A percentile compares a stretch with the other conserved stretches of the same genome.
Evolutionary conservation across 2,888 invertebrate genomes (phyloP).

Genomic region (Elegia similella): DNA sequence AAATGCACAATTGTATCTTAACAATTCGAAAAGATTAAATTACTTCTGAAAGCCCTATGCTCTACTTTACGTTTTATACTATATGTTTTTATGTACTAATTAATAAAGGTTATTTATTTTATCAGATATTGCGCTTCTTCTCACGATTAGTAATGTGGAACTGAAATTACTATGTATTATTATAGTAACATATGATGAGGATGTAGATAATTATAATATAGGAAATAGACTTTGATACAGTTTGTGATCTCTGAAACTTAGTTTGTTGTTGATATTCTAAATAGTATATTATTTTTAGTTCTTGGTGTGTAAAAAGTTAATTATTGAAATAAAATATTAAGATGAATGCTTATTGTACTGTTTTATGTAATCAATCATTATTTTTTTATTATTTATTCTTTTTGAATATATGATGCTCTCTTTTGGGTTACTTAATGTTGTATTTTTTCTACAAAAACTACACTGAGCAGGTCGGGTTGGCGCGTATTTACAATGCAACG

Average conservation of each 20-base stretch:
- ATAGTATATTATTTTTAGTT: conserved; percentile 25
- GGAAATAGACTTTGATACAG: conserved; percentile 44
- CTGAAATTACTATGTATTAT: conserved; percentile 1
- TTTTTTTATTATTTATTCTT: conserved; percentile 19
- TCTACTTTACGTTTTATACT: too few relatives aligned
- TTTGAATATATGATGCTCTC: conserved; percentile 29
- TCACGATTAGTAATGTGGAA: neutral
- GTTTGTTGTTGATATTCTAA: conserved; percentile 43
- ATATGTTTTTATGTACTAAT: neutral
- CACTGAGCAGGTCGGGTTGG: too few relatives aligned
- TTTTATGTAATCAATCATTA: conserved; percentile 12
- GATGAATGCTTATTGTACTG: conserved; percentile 16
- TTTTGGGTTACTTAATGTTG: conserved; percentile 16
- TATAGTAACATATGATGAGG: conserved; percentile 27
- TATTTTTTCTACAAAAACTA: neutral
- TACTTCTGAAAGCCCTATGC: too few relatives aligned
- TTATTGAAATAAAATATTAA: conserved; percentile 24
- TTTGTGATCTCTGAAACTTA: conserved; percentile 64
- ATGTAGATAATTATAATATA: conserved; percentile 41
- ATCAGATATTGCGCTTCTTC: neutral
- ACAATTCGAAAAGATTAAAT: too few relatives aligned
- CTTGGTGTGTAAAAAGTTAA: conserved; percentile 25
- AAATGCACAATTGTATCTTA: too few relatives aligned
- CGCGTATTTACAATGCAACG: too few relatives aligned
- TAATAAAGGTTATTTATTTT: neutral